phyloP scores from a whole-genome alignment of 2,888 invertebrate species.

The Acrobasis suavella region DNA sequence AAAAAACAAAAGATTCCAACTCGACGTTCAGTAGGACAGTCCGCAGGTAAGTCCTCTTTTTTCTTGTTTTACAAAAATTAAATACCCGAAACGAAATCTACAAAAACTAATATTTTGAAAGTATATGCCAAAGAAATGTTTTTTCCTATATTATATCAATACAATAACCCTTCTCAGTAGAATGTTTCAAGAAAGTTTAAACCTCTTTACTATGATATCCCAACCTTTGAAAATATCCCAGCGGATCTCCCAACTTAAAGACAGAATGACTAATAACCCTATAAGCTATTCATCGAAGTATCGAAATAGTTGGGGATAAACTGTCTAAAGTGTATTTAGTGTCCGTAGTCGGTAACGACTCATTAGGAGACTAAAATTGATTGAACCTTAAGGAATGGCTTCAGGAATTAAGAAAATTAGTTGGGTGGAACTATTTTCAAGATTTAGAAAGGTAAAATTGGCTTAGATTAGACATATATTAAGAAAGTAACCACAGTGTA shows the following conservation, averaged over 20 bases:
- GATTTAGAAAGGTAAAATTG: not conserved
- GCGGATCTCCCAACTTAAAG: not conserved
- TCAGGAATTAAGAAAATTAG: not conserved
- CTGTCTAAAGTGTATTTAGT: not conserved
- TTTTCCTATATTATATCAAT: no score
- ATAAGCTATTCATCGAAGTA: conserved; percentile 3
- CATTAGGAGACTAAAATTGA: not conserved
- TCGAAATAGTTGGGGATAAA: conserved; percentile 11
- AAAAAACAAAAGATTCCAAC: no score
- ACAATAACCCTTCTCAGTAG: no score
- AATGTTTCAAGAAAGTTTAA: no score
- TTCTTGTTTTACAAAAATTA: no score
- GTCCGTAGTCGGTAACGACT: not conserved
- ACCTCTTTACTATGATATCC: not conserved
- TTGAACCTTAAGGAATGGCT: not conserved
- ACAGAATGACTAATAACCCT: conserved; percentile 13
- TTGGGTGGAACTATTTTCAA: not conserved
- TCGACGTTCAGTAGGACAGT: no score
- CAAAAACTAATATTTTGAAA: no score
- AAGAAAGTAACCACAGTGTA: no score
- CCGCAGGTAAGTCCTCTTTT: no score
- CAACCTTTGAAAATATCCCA: conserved; percentile 7
- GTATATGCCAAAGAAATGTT: no score
- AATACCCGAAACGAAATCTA: no score
- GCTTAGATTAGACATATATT: no score